A percentile compares a stretch with the other conserved stretches of the same genome.
Conservation (phyloP, 1,140 invertebrate species). For the Amphibalanus amphitrite region DNA sequence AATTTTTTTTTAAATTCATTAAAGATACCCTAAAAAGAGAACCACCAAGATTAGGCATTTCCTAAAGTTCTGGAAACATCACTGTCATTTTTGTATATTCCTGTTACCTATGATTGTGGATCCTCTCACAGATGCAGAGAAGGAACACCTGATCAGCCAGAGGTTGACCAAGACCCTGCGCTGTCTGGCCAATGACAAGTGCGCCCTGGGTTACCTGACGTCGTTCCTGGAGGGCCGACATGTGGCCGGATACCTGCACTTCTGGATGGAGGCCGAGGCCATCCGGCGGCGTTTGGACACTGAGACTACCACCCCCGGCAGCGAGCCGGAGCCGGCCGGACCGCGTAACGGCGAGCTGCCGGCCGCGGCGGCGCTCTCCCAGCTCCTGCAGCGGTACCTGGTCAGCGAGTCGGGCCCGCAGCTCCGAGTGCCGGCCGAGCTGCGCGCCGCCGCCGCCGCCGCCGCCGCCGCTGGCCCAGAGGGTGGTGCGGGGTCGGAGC, state of each 20-base stretch:
- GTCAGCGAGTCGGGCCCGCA: background rate
- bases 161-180: background rate
- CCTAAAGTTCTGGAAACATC: too few species aligned
- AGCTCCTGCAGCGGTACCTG: background rate
- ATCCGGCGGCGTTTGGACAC: background rate
- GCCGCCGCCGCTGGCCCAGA: too few species aligned
- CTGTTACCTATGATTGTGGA: too few species aligned
- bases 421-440: background rate
- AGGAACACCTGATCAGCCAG: background rate
- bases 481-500: too few species aligned
- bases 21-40: too few species aligned
- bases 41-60: too few species aligned
- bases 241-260: background rate
- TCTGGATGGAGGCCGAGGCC: background rate
- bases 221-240: background rate
- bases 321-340: background rate
- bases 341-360: background rate
- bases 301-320: background rate
- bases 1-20: too few species aligned
- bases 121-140: background rate
- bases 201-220: background rate
- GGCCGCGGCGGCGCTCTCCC: background rate
- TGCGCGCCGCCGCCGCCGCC: background rate
- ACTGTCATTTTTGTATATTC: too few species aligned
- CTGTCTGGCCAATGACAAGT: background rate